phyloP scores from a whole-genome alignment of 2,797 vertebrate species.

The Pangasius macronema region DNA sequence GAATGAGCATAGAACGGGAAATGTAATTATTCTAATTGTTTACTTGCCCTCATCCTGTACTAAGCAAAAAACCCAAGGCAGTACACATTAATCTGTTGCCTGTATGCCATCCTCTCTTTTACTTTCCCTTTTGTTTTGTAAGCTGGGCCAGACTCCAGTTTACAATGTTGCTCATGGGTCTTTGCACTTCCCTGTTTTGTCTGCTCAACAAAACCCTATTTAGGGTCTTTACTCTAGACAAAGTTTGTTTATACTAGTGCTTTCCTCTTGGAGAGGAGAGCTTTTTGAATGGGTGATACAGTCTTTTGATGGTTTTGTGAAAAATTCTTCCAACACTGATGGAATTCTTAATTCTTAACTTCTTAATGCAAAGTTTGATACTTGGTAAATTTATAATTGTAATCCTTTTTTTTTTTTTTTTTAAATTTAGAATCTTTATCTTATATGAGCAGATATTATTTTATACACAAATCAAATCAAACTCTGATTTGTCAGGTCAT shows the following conservation, averaged over 20 bases:
- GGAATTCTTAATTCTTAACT: neutral
- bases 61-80: conserved; percentile 58
- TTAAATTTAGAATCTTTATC: neutral
- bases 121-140: conserved; percentile 14
- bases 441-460: neutral
- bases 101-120: conserved; percentile 4
- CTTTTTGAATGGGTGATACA: neutral
- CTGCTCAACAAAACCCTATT: conserved; percentile 31
- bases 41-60: conserved; percentile 56
- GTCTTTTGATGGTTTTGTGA: neutral
- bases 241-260: conserved; percentile 26
- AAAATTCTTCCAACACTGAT: neutral
- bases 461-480: neutral
- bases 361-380: neutral
- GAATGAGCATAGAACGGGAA: conserved; percentile 60
- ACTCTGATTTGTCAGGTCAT: neutral
- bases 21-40: conserved; percentile 72
- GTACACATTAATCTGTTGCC: conserved; percentile 57
- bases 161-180: conserved; percentile 23
- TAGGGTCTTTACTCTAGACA: conserved; percentile 13
- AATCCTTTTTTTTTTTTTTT: neutral
- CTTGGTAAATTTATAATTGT: neutral
- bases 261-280: conserved; percentile 20
- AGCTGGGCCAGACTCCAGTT: conserved; percentile 29
- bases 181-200: neutral